Conservation (phyloP, 2,113 vertebrate genomes). For the Scopus umbretta region DNA sequence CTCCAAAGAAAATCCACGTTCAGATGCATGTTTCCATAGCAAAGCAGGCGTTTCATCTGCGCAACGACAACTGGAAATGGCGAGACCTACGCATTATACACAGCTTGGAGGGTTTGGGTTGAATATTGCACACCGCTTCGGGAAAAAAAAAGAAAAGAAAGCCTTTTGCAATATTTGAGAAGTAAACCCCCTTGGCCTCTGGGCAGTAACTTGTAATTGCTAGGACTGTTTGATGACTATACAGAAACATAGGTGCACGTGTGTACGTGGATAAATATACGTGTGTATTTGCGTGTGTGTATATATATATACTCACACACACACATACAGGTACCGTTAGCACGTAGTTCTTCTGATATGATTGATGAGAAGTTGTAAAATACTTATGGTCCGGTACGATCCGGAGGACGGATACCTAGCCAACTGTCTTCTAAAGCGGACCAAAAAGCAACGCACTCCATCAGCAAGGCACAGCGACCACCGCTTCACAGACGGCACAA, state of each 20-base stretch:
- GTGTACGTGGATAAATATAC: not conserved
- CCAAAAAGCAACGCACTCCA: not conserved
- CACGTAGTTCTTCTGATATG: rapidly evolving
- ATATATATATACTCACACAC: rapidly evolving
- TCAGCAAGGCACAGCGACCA: not conserved
- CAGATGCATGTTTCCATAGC: not conserved
- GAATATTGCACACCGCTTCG: not conserved
- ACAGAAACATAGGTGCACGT: not conserved
- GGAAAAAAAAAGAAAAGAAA: not conserved
- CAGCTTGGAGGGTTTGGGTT: not conserved
- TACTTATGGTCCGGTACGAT: rapidly evolving
- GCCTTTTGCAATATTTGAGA: not conserved
- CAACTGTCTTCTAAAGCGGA: not conserved
- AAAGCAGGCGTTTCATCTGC: not conserved
- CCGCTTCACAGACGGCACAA: not conserved
- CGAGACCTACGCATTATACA: not conserved
- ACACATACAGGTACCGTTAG: not conserved
- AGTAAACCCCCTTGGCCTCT: not conserved
- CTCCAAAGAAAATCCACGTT: not conserved
- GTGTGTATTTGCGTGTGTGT: rapidly evolving
- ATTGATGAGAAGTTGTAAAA: not conserved
- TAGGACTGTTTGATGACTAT: no score
- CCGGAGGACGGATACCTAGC: rapidly evolving
- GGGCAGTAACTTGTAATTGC: not conserved
- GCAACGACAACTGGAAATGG: rapidly evolving